A percentile compares a stretch with the other conserved stretches of the same genome.
Conservation (phyloP, 2,113 vertebrate genomes). For the Microcebus griseorufus region DNA sequence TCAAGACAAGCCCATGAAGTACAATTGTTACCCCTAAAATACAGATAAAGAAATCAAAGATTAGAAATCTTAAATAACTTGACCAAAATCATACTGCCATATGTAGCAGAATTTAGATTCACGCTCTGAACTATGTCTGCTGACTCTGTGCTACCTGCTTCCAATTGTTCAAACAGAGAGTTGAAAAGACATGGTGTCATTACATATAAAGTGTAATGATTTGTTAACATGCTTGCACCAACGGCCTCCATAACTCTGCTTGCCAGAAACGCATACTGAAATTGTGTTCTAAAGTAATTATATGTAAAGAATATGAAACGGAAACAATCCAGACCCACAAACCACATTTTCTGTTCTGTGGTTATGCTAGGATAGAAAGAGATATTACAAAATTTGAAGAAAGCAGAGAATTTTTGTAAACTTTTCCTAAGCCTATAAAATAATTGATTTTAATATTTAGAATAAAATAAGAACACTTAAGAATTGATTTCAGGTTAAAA, state of each 20-base stretch:
- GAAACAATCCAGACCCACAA: slow-evolving; percentile 63
- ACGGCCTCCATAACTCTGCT: background rate
- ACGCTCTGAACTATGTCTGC: background rate
- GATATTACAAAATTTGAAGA: slow-evolving; percentile 66
- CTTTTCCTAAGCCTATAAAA: slow-evolving; percentile 54
- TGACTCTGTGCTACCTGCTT: background rate
- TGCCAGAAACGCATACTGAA: background rate
- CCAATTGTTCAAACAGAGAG: background rate
- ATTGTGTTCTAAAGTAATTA: background rate
- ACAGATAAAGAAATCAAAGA: background rate
- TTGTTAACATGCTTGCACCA: background rate
- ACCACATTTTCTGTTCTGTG: slow-evolving; percentile 65
- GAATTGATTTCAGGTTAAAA: background rate
- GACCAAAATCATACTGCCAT: background rate
- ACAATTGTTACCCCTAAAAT: background rate
- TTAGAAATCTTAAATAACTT: background rate
- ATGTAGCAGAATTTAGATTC: background rate
- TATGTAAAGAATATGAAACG: background rate
- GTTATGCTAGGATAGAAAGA: slow-evolving; percentile 55
- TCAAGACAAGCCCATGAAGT: background rate
- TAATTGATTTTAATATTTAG: slow-evolving; percentile 74
- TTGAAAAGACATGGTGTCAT: background rate
- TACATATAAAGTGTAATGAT: background rate
- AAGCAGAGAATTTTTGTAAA: slow-evolving; percentile 59
- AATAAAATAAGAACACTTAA: slow-evolving; percentile 71